These are phyloP conservation scores for Pantherophis guttatus DNA, from an alignment of 2,113 vertebrate genomes.

Conservation along the genomic window DNA sequence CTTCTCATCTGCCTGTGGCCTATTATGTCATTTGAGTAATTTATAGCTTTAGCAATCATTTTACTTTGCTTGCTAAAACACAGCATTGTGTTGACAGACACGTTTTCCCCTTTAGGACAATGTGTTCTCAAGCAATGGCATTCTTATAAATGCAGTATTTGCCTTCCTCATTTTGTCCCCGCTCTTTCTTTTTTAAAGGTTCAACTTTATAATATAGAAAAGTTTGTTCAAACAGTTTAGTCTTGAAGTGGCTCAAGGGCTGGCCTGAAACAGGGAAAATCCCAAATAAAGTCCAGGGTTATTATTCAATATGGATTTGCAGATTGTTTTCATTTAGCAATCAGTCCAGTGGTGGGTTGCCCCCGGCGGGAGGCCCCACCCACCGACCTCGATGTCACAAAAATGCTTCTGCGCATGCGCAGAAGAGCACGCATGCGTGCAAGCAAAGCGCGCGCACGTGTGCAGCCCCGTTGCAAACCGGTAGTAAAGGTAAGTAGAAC, in stretches of 20 bases:
- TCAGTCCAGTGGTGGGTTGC: not conserved
- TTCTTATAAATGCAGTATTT: not conserved
- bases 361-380: too few relatives aligned
- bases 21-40: conserved; percentile 50
- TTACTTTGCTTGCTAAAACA: conserved; percentile 17
- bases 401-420: too few relatives aligned
- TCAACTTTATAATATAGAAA: not conserved
- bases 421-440: too few relatives aligned
- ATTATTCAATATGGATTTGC: not conserved
- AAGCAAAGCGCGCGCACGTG: too few relatives aligned
- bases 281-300: not conserved
- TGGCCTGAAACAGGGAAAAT: not conserved
- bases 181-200: not conserved
- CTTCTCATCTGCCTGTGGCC: conserved; percentile 49
- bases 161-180: not conserved
- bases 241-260: not conserved
- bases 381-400: too few relatives aligned
- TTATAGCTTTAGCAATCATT: conserved; percentile 35
- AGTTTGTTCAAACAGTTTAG: not conserved
- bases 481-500: too few relatives aligned
- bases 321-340: not conserved
- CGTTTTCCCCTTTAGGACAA: conserved; percentile 2
- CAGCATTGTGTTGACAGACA: conserved; percentile 14
- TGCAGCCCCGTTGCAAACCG: too few relatives aligned
- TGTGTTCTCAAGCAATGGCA: not conserved